phyloP scores from a whole-genome alignment of 2,797 vertebrate species.

The Bovichtus variegatus region DNA sequence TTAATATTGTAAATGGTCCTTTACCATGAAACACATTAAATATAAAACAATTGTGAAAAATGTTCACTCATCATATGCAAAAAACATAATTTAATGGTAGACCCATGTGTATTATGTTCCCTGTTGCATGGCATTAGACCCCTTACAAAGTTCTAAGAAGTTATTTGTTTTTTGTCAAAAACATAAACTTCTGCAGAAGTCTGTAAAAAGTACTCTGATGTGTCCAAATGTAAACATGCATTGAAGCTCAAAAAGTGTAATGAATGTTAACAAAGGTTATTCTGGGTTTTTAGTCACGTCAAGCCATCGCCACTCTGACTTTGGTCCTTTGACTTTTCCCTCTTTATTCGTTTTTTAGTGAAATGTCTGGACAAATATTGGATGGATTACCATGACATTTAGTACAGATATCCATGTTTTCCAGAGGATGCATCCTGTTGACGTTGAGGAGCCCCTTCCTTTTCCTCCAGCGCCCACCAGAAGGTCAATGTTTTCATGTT shows the following conservation, averaged over 20 bases:
- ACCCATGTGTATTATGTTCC: not conserved
- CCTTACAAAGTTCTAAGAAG: too few relatives aligned
- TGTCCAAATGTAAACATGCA: not conserved
- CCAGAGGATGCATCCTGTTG: not conserved
- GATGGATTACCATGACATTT: too few relatives aligned
- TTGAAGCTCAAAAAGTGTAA: not conserved
- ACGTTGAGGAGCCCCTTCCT: not conserved
- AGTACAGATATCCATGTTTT: not conserved
- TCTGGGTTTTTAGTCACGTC: not conserved
- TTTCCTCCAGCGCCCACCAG: not conserved
- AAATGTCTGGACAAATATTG: too few relatives aligned
- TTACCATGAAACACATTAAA: constrained; percentile 1
- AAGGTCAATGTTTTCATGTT: not conserved
- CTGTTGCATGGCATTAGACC: not conserved
- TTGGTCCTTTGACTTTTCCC: not conserved
- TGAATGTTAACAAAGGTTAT: not conserved
- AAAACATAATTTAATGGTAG: not conserved
- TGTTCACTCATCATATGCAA: not conserved
- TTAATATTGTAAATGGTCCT: not conserved
- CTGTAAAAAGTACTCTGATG: too few relatives aligned
- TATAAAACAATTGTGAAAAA: not conserved
- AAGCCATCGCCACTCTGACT: too few relatives aligned
- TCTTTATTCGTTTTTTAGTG: too few relatives aligned
- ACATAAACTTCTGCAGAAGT: not conserved
- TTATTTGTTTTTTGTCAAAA: not conserved